Evolutionary conservation across 2,113 vertebrate genomes (phyloP).

Genomic region (Paralichthys olivaceus): DNA sequence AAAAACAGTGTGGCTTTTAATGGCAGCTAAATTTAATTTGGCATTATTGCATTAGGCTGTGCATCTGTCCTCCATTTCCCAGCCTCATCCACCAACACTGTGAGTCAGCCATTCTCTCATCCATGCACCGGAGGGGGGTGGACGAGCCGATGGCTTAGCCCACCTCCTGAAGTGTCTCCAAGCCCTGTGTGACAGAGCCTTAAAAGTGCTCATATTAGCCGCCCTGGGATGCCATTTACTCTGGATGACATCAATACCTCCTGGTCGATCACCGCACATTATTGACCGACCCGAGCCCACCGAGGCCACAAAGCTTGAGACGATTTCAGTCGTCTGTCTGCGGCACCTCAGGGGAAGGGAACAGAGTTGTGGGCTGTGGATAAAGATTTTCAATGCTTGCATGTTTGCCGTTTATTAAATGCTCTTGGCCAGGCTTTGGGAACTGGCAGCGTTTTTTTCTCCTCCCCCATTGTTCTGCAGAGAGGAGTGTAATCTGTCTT

Average conservation of each 20-base stretch:
- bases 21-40: conserved; percentile 66
- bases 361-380: conserved; percentile 20
- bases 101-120: conserved; percentile 79
- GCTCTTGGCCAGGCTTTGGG: conserved; percentile 50
- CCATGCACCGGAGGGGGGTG: neutral
- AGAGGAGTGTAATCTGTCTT: conserved; percentile 63
- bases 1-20: conserved; percentile 52
- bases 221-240: conserved; percentile 60
- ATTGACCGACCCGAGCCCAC: conserved; percentile 52
- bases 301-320: conserved; percentile 38
- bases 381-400: conserved; percentile 47
- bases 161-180: conserved; percentile 64
- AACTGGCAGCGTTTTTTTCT: conserved; percentile 34
- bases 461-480: conserved; percentile 62
- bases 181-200: conserved; percentile 39
- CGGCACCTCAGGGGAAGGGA: conserved; percentile 27
- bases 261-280: conserved; percentile 41
- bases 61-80: conserved; percentile 67
- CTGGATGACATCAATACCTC: conserved; percentile 62
- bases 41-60: conserved; percentile 68
- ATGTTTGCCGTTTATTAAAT: conserved; percentile 62
- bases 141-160: conserved; percentile 48
- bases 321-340: conserved; percentile 34
- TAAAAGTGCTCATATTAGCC: conserved; percentile 60
- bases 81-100: conserved; percentile 63